These are phyloP conservation scores for Pristiophorus japonicus DNA, from an alignment of 2,113 vertebrate genomes.

Conservation along the genomic window DNA sequence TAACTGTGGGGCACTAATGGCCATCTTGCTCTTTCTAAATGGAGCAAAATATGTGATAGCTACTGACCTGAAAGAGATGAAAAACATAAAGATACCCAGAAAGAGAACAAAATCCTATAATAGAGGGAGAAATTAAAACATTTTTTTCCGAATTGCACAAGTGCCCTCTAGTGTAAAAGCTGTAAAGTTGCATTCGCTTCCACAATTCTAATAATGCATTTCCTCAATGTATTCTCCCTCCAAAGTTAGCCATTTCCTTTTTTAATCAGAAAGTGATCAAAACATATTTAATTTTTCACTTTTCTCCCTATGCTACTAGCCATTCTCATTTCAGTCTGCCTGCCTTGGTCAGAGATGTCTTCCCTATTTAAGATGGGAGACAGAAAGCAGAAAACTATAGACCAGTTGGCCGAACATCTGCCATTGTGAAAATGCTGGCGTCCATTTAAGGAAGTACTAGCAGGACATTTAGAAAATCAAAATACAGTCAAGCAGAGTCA, in stretches of 20 bases:
- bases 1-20: background rate
- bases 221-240: background rate
- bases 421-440: too few species aligned
- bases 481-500: too few species aligned
- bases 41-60: background rate
- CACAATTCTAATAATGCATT: background rate
- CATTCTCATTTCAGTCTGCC: too few species aligned
- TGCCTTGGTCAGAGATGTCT: background rate
- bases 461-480: too few species aligned
- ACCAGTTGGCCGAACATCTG: too few species aligned
- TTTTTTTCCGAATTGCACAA: background rate
- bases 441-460: too few species aligned
- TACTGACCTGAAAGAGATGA: background rate
- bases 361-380: too few species aligned
- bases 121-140: slow-evolving; percentile 10
- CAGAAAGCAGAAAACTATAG: too few species aligned
- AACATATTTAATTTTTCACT: background rate
- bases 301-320: too few species aligned
- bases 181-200: background rate
- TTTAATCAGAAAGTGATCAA: slow-evolving; percentile 4
- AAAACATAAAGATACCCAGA: background rate
- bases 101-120: background rate
- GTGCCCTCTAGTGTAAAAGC: background rate
- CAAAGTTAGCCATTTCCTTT: background rate
- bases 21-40: background rate